Evolutionary conservation across 2,113 vertebrate genomes (phyloP), one percentile per base, ranked within the genome.

Genomic region (Apteryx owenii): DNA sequence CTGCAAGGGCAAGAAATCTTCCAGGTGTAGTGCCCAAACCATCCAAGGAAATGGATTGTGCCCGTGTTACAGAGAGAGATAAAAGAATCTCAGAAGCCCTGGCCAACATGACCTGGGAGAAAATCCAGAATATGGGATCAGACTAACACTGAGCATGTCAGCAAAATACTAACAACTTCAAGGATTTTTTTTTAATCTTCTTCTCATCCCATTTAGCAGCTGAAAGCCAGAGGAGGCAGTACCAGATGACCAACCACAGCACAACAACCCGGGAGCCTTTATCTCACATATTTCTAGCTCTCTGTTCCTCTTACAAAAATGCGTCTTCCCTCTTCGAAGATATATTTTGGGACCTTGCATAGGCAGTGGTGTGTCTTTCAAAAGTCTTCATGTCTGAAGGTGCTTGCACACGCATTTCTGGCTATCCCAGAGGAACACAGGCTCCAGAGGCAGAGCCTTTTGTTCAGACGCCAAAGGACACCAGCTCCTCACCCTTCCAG

Each of bases 361-460:
- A 33, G 79, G 78, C 53, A 77, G 22, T 13, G 36, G 21, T 22
- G 19, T 60, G 26, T 53, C 53, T 79, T 80, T 61, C 77, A 77
- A 44, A 81, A 42, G 42, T 22, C 12, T n/a, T 85, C 28, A 19
- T 7, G 50, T 29, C 48, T 82, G 73, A 61, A 69, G 72, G 54
- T 5, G 2, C 31, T n/a, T 18, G 20, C 50, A 42, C 3, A 20
- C 12, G 7, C 10, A 17, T 51, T 21, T 0, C n/a, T 38, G 28
- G 0, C 40, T 21, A 14, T 7, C 58, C 38, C 0, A 0, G 8
- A 78, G 65, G 54, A 64, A 38, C 53, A 46, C 16, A 26, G 73
- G 50, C 70, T 78, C 28, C 38, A 33, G 20, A 2, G 1, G 62
- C 46, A 92, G 62, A 65, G 15, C 9, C 12, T 73, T 38, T 19